phyloP scores from a whole-genome alignment of 1,140 invertebrate species.

The Aphis craccivora region DNA sequence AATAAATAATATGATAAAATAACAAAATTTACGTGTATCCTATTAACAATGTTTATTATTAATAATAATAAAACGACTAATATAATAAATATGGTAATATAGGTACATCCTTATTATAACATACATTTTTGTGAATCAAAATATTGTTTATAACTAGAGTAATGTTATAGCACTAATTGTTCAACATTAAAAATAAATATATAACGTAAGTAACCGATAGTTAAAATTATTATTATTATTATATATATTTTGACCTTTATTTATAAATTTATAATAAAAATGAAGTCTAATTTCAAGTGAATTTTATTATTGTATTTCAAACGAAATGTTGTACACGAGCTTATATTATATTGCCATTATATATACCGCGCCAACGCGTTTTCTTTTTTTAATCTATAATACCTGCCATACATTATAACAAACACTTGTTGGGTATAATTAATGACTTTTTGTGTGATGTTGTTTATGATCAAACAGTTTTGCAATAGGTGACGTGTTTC shows the following conservation, averaged over 20 bases:
- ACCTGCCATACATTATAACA: not conserved
- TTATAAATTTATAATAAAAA: not conserved
- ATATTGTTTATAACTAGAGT: not conserved
- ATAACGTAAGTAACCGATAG: not conserved
- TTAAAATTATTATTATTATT: not conserved
- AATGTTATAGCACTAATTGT: not conserved
- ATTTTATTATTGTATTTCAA: not conserved
- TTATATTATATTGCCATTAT: slow-evolving; percentile 8
- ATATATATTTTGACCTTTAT: not conserved
- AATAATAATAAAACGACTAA: not conserved
- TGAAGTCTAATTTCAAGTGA: not conserved
- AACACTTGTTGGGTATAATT: slow-evolving; percentile 29
- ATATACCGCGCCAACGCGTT: not conserved
- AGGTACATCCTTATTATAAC: not conserved
- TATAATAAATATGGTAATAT: not conserved
- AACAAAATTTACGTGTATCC: not conserved
- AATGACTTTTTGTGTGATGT: not conserved
- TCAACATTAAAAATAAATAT: not conserved
- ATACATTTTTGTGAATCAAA: not conserved
- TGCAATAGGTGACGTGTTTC: not conserved
- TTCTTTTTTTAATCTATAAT: not conserved
- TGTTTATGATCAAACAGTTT: slow-evolving; percentile 1
- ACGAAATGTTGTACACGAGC: not conserved
- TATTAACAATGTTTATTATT: not conserved
- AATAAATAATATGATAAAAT: not conserved